Evolutionary conservation across 2,113 vertebrate species (phyloP).

Genomic region (Oxygymnocypris stewartii): DNA sequence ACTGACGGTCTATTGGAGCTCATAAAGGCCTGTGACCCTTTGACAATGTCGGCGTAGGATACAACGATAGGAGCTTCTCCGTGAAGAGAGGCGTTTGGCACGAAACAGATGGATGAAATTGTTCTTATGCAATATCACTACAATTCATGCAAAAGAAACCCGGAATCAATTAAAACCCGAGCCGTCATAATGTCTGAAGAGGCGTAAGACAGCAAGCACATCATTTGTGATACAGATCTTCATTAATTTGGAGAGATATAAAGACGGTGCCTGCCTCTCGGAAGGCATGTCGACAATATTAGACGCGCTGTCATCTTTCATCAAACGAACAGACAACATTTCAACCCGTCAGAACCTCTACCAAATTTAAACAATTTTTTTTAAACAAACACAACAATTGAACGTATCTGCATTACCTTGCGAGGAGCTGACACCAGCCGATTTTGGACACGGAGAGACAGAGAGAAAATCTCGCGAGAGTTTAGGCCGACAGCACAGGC

Average conservation of each 20-base stretch:
- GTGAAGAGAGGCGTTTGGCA: constrained; percentile 7
- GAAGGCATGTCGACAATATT: constrained; percentile 4
- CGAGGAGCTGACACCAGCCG: constrained; percentile 55
- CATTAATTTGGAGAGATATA: constrained; percentile 48
- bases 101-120: constrained; percentile 1
- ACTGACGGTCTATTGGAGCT: not conserved
- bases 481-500: not conserved
- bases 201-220: not conserved
- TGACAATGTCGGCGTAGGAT: not conserved
- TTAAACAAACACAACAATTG: not conserved
- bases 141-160: not conserved
- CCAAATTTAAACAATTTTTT: not conserved
- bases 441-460: constrained; percentile 42
- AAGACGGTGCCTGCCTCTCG: constrained; percentile 40
- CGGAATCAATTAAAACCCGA: not conserved
- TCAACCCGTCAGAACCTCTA: not conserved
- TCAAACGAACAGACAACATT: not conserved
- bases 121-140: not conserved
- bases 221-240: constrained; percentile 17
- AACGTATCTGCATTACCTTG: constrained; percentile 47
- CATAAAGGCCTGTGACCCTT: constrained; percentile 3
- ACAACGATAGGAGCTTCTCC: constrained; percentile 8
- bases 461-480: constrained; percentile 54
- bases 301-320: not conserved
- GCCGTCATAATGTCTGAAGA: not conserved